Evolutionary conservation across 2,113 vertebrate species (phyloP).

Genomic region (Hemibates koningsi): DNA sequence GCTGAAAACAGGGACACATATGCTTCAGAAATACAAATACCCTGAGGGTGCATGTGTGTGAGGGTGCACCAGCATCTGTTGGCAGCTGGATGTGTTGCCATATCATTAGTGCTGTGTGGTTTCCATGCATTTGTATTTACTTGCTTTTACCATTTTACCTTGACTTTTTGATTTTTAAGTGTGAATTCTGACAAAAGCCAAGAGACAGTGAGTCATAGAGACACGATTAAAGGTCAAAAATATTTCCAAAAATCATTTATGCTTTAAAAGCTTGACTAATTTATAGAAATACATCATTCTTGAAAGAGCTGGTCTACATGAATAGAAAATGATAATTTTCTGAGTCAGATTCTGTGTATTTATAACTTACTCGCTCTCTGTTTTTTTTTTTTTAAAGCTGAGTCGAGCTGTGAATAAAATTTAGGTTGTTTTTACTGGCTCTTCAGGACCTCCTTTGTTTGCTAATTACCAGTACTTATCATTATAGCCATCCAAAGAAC

Average conservation of each 20-base stretch:
- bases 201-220: neutral
- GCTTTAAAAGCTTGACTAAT: neutral
- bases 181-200: neutral
- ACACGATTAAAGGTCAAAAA: neutral
- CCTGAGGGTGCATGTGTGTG: constrained; percentile 12
- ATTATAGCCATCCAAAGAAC: neutral
- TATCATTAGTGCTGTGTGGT: neutral
- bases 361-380: neutral
- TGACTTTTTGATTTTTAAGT: neutral
- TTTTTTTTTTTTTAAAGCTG: neutral
- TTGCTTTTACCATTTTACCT: neutral
- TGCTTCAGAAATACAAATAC: constrained; percentile 48
- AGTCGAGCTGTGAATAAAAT: neutral
- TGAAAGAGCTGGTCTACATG: neutral
- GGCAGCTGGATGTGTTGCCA: neutral
- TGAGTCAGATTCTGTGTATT: neutral
- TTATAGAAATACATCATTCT: neutral
- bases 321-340: neutral
- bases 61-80: constrained; percentile 10
- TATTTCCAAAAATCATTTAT: neutral
- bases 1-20: constrained; percentile 29
- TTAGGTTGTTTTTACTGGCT: neutral
- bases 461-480: neutral
- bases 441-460: neutral
- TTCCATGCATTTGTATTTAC: neutral